Evolutionary conservation across 2,113 vertebrate genomes (phyloP).

Genomic region (Microcebus ravelobensis): DNA sequence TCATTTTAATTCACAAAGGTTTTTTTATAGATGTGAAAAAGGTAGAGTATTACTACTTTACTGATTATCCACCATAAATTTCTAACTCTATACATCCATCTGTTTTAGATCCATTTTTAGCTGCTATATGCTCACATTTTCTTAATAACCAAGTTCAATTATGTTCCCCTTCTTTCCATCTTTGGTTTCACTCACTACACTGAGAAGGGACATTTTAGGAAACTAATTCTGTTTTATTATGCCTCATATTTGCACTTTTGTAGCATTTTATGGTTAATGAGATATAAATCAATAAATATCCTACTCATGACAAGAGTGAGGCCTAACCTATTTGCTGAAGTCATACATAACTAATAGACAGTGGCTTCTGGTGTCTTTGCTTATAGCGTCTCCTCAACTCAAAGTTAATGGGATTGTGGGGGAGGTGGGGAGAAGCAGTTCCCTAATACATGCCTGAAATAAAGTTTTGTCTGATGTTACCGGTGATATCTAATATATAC

Average conservation of each 20-base stretch:
- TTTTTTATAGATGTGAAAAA: not conserved
- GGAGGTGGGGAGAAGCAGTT: not conserved
- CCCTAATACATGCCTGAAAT: not conserved
- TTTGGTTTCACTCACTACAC: not conserved
- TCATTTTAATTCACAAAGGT: not conserved
- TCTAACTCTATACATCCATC: not conserved
- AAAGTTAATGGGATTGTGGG: not conserved
- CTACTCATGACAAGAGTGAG: not conserved
- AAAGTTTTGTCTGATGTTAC: not conserved
- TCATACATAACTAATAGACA: not conserved
- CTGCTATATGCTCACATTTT: not conserved
- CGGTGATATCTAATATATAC: not conserved
- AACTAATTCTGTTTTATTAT: not conserved
- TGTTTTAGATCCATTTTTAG: not conserved
- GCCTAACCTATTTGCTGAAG: not conserved
- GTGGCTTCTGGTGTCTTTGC: not conserved
- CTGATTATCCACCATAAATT: not conserved
- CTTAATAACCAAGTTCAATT: not conserved
- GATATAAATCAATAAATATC: not conserved
- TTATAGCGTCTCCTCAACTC: not conserved
- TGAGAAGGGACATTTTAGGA: not conserved
- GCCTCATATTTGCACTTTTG: not conserved
- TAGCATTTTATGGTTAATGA: not conserved
- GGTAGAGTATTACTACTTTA: not conserved
- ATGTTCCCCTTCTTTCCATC: not conserved